Conservation (phyloP, 2,113 vertebrate genomes). For the Myodes glareolus region DNA sequence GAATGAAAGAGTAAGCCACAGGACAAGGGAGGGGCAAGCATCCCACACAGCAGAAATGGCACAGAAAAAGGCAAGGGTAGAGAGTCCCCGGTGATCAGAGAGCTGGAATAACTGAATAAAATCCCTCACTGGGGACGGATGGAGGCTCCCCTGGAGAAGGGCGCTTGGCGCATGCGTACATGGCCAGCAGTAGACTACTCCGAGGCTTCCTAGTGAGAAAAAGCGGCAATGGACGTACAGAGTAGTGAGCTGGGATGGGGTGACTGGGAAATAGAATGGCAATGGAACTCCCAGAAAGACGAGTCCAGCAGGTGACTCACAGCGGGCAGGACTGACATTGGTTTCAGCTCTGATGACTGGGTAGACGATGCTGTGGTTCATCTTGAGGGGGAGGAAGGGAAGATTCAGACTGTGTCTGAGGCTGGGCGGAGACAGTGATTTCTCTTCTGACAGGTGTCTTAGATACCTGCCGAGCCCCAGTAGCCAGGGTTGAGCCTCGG, state of each 20-base stretch:
- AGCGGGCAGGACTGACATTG: neutral
- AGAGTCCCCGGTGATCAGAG: neutral
- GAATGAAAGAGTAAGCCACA: neutral
- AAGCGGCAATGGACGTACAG: too few species aligned
- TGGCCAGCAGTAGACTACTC: neutral
- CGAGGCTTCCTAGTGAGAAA: neutral
- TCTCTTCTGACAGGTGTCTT: neutral
- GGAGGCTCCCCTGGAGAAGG: neutral
- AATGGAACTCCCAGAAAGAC: neutral
- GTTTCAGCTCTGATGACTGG: neutral
- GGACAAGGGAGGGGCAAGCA: neutral
- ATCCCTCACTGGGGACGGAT: too few species aligned
- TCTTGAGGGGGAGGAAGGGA: neutral
- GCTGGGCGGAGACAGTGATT: neutral
- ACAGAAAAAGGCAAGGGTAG: neutral
- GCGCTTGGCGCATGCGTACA: neutral
- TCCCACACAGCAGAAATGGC: neutral
- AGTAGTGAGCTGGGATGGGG: neutral
- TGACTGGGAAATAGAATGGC: neutral
- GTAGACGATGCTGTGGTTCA: neutral
- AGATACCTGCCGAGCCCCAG: neutral
- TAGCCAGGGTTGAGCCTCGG: neutral
- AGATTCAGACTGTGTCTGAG: neutral
- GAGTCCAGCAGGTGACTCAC: neutral
- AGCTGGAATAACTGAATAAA: neutral